A percentile compares a stretch with the other conserved stretches of the same genome.
Conservation (phyloP, 2,113 vertebrate genomes). For the Percopsis transmontana region DNA sequence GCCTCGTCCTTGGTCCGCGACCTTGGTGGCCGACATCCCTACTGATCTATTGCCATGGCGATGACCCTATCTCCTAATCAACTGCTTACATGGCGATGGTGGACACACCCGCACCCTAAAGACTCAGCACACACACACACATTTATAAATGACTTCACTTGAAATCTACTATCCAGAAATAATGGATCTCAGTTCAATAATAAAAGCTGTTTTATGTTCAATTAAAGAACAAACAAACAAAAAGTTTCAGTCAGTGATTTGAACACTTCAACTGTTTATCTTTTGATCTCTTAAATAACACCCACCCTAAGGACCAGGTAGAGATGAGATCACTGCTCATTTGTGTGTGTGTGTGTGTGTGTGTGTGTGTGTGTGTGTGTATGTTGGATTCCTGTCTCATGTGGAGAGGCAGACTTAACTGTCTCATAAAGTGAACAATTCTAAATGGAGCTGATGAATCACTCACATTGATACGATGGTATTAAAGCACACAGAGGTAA, state of each 20-base stretch:
- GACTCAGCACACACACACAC: conserved; percentile 29
- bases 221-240: no score
- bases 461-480: conserved; percentile 54
- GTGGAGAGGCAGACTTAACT: conserved; percentile 6
- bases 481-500: conserved; percentile 61
- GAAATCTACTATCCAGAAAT: no score
- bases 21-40: conserved; percentile 67
- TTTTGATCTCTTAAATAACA: no score
- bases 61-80: conserved; percentile 68
- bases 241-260: no score
- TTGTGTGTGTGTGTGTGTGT: conserved; percentile 10
- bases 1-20: conserved; percentile 70
- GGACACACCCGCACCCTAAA: conserved; percentile 51
- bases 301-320: no score
- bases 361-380: conserved; percentile 22
- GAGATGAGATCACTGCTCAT: no score
- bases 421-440: conserved; percentile 42
- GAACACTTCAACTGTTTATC: no score
- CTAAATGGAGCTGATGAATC: conserved; percentile 56
- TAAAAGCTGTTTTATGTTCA: no score
- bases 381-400: conserved; percentile 3
- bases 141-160: not conserved
- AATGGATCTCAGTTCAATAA: no score
- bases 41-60: conserved; percentile 69
- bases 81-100: conserved; percentile 44